Conservation (phyloP, 2,888 invertebrate species). For the Sinodicranocentrus sp. region DNA sequence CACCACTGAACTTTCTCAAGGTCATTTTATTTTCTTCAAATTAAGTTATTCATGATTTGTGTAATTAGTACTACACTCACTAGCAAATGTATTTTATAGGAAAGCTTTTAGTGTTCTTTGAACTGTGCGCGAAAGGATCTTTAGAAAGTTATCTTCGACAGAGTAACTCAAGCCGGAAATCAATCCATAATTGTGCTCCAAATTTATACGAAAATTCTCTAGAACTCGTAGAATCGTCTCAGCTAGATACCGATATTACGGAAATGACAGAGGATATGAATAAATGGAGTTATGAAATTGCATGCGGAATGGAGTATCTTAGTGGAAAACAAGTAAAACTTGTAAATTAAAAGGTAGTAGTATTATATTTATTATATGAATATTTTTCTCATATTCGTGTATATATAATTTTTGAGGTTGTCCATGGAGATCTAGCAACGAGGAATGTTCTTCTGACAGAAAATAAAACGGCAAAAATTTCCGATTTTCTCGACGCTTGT, state of each 20-base stretch:
- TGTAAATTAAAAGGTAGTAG: neutral
- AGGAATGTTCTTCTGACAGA: neutral
- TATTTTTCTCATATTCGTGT: neutral
- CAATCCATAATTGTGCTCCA: neutral
- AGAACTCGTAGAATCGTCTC: neutral
- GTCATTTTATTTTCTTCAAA: neutral
- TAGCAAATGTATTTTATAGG: too few species aligned
- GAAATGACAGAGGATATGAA: too few species aligned
- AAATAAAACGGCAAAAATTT: neutral
- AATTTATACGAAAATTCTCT: neutral
- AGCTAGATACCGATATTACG: neutral
- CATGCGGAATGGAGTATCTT: neutral
- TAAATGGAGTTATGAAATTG: neutral
- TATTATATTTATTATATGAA: neutral
- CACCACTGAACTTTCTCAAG: constrained; percentile 37
- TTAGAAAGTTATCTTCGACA: neutral
- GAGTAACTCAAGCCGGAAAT: neutral
- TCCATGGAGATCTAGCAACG: constrained; percentile 2
- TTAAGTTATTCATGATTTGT: too few species aligned
- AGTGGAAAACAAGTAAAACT: neutral
- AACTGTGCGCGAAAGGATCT: neutral
- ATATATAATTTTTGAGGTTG: neutral
- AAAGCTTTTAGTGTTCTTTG: neutral
- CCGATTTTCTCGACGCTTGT: neutral
- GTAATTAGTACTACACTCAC: too few species aligned